These are phyloP conservation scores for Silurus asotus DNA, from an alignment of 2,113 vertebrate genomes.

Conservation along the genomic window DNA sequence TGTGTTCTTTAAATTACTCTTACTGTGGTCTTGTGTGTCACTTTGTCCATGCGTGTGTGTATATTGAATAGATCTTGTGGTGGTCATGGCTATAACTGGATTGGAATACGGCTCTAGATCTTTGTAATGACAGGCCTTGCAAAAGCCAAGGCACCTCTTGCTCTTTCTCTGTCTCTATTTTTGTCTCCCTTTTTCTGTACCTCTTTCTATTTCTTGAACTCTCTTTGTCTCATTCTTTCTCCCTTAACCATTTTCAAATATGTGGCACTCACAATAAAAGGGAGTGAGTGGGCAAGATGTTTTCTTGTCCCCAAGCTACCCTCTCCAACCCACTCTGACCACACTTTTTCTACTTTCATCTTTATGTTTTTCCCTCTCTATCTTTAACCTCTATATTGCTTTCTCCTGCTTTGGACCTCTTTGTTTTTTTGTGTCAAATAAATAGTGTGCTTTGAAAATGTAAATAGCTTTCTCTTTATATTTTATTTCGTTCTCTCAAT, in stretches of 20 bases:
- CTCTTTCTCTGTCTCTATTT: conserved; percentile 54
- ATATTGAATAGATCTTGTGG: conserved; percentile 47
- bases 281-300: conserved; percentile 61
- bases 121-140: conserved; percentile 76
- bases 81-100: conserved; percentile 74
- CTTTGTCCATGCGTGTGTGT: neutral
- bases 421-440: conserved; percentile 62
- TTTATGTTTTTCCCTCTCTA: conserved; percentile 53
- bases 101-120: conserved; percentile 70
- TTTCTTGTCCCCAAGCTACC: conserved; percentile 49
- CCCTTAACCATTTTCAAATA: conserved; percentile 41
- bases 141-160: conserved; percentile 74
- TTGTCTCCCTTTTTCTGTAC: neutral
- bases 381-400: conserved; percentile 24
- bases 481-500: conserved; percentile 47
- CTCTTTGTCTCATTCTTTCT: conserved; percentile 51
- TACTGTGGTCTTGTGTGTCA: neutral
- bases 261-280: conserved; percentile 64
- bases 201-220: conserved; percentile 23
- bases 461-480: conserved; percentile 65
- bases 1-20: neutral
- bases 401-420: neutral
- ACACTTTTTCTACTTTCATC: conserved; percentile 58
- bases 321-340: conserved; percentile 30
- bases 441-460: conserved; percentile 65